phyloP scores from a whole-genome alignment of 35 echinoderm and acorn worm species.

The Amphiura filiformis region DNA sequence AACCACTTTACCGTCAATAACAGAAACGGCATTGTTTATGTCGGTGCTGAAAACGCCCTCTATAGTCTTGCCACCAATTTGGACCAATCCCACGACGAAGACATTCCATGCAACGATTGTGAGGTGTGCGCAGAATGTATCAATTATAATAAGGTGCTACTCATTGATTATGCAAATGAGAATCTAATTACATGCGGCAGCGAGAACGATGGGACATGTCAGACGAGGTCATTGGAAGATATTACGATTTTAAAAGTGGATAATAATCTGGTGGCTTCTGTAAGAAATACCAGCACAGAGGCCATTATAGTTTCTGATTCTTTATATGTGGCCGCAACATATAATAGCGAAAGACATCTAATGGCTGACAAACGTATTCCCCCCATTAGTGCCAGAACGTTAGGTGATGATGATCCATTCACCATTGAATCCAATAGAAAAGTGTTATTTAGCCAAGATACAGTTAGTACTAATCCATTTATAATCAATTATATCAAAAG shows the following conservation, averaged over 20 bases:
- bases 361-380: background rate
- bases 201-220: constrained; percentile 32
- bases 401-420: background rate
- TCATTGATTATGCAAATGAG: constrained; percentile 29
- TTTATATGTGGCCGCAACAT: constrained; percentile 10
- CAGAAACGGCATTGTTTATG: constrained; percentile 36
- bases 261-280: background rate
- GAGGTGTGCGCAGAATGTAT: background rate
- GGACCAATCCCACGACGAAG: background rate
- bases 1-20: constrained; percentile 38
- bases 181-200: constrained; percentile 52
- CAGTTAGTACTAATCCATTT: background rate
- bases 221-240: constrained; percentile 31
- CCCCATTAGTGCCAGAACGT: background rate
- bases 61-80: constrained; percentile 41
- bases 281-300: constrained; percentile 10
- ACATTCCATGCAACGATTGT: background rate
- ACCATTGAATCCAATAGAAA: background rate
- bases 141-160: constrained; percentile 42
- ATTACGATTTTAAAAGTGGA: background rate
- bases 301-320: constrained; percentile 4
- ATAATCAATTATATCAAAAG: constrained; percentile 24
- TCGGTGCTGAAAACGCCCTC: constrained; percentile 34
- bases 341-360: background rate
- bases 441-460: background rate